A percentile compares a stretch with the other conserved stretches of the same genome.
Conservation (phyloP, 2,113 vertebrate species). For the Ctenodactylus gundi region DNA sequence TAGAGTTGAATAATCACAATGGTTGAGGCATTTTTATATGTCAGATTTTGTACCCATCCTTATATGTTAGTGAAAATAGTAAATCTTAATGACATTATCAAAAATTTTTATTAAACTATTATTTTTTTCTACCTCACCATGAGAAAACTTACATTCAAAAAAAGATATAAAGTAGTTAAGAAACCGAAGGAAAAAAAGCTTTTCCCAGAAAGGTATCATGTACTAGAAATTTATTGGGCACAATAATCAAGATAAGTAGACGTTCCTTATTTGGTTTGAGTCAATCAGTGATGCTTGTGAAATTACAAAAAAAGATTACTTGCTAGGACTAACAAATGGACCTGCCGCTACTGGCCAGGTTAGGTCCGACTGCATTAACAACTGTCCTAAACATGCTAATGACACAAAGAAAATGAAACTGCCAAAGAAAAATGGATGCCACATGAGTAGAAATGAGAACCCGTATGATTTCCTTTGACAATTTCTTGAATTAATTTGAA, state of each 20-base stretch:
- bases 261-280: not conserved
- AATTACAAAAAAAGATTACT: not conserved
- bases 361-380: not conserved
- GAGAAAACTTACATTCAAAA: not conserved
- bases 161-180: not conserved
- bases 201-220: not conserved
- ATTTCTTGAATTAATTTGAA: not conserved
- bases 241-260: not conserved
- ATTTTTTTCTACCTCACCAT: not conserved
- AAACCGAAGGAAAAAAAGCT: not conserved
- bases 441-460: not conserved
- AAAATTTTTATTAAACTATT: not conserved
- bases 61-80: slow-evolving; percentile 25
- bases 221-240: not conserved
- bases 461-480: too few relatives aligned
- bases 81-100: not conserved
- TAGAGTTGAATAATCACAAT: rapidly evolving
- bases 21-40: not conserved
- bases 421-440: not conserved
- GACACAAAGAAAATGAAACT: not conserved
- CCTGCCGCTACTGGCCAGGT: not conserved
- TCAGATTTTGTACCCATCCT: not conserved
- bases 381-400: not conserved
- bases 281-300: not conserved
- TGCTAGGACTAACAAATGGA: not conserved